Evolutionary conservation across 2,797 vertebrate species (phyloP).

Genomic region (Myiothlypis coronata): DNA sequence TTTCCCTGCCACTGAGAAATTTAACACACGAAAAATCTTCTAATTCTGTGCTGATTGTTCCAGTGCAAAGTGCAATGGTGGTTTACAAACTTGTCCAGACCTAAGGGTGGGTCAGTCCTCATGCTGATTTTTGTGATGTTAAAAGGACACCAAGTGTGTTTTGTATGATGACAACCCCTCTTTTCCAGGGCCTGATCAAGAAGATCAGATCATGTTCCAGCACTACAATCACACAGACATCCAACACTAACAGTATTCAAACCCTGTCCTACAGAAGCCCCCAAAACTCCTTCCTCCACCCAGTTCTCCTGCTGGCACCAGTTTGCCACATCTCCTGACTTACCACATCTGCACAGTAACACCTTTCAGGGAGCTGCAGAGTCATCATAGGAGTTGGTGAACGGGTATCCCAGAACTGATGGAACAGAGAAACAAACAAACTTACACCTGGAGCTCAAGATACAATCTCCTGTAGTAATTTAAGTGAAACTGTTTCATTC

Average conservation of each 20-base stretch:
- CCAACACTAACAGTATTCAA: background rate
- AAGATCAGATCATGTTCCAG: background rate
- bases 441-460: background rate
- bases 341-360: constrained; percentile 97
- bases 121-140: background rate
- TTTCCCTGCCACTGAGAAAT: background rate
- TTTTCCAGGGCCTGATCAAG: background rate
- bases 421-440: background rate
- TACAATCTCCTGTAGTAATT: no score
- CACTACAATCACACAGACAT: background rate
- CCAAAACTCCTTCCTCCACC: background rate
- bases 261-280: background rate
- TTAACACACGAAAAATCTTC: background rate
- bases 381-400: constrained; percentile 98
- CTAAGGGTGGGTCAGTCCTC: background rate
- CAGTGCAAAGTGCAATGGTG: background rate
- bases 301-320: background rate
- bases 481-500: background rate
- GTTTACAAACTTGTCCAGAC: background rate
- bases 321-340: background rate
- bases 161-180: background rate
- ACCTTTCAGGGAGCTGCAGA: constrained; percentile 91
- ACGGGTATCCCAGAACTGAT: constrained; percentile 96
- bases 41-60: background rate
- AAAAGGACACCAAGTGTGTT: background rate